These are phyloP conservation scores for Catocala sponsa DNA, from an alignment of 2,888 invertebrate species.

Conservation along the genomic window DNA sequence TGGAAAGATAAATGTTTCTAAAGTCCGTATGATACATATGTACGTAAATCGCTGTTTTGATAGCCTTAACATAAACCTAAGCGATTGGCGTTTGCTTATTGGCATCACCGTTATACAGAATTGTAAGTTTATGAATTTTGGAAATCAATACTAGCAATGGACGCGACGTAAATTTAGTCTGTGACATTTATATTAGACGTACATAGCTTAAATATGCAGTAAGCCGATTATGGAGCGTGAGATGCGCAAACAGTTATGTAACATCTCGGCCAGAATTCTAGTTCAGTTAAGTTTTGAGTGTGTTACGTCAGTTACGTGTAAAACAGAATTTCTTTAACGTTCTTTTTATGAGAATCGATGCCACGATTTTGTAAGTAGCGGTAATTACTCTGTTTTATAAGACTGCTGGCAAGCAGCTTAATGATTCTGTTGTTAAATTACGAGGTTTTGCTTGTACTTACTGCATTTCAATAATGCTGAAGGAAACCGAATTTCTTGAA, in stretches of 20 bases:
- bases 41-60: constrained; percentile 22
- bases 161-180: constrained; percentile 42
- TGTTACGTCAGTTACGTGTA: too few species aligned
- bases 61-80: constrained; percentile 29
- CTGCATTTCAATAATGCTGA: too few species aligned
- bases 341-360: too few species aligned
- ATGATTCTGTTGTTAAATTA: too few species aligned
- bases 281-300: background rate
- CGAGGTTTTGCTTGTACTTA: too few species aligned
- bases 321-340: background rate
- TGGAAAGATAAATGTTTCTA: too few species aligned
- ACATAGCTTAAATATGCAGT: constrained; percentile 36
- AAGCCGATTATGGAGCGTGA: constrained; percentile 39
- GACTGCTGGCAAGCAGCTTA: too few species aligned
- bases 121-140: constrained; percentile 59
- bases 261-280: constrained; percentile 7
- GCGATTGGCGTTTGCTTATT: constrained; percentile 52
- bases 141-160: constrained; percentile 57
- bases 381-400: too few species aligned
- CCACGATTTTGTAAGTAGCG: too few species aligned
- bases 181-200: constrained; percentile 47
- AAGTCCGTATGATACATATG: background rate
- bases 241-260: constrained; percentile 37
- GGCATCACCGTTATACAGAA: constrained; percentile 52
- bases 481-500: too few species aligned